Base-by-base conservation (phyloP, 2,113 vertebrate genomes). In the Ictalurus punctatus region DNA sequence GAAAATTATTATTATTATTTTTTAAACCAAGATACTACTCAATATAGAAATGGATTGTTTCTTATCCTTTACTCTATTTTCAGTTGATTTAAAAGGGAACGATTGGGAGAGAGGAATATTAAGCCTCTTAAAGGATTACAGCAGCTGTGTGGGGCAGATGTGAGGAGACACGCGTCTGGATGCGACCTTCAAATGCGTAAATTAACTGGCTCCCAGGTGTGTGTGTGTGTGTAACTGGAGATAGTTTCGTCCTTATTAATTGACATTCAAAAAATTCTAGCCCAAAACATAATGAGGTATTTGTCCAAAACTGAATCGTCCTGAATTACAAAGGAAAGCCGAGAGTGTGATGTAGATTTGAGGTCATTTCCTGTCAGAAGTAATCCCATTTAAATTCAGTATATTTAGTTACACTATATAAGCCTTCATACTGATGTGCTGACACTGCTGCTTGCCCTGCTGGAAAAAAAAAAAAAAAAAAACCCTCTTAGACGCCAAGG, bases 111-210 rank as follows among this genome's bases (percentile, higher is more conserved):
- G 84, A 67, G 37, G 21, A 34, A 81, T 30, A 81, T 48, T 69
- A 89, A 89, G 59, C 86, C 84, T 86, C 90, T 89, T 83, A 84
- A 63, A 83, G 80, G 84, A 58, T 89, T 89, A 83, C 83, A 88
- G 78, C 83, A 63, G 87, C 78, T 76, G 87, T 80, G 44, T 85
- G 56, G 71, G 80, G 79, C 79, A 86, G 87, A 90, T 89, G 79
- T 89, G 89, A 16, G 83, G 65, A 69, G 63, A 69, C 61, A 84
- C 25, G 12, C 25, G 58, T 83, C 59, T 54, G 37, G 61, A 61
- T 73, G 54, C 56, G 85, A 89, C 61, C 85, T 83, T n/a, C 19
- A 54, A 67, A 65, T 37, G 59, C 54, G 81, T 86, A 65, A 81
- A 21, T 59, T 21, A 61, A 6, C 69, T 52, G 23, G 67, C 10